Conservation (phyloP, 2,888 invertebrate species). For the Corythucha ciliata region DNA sequence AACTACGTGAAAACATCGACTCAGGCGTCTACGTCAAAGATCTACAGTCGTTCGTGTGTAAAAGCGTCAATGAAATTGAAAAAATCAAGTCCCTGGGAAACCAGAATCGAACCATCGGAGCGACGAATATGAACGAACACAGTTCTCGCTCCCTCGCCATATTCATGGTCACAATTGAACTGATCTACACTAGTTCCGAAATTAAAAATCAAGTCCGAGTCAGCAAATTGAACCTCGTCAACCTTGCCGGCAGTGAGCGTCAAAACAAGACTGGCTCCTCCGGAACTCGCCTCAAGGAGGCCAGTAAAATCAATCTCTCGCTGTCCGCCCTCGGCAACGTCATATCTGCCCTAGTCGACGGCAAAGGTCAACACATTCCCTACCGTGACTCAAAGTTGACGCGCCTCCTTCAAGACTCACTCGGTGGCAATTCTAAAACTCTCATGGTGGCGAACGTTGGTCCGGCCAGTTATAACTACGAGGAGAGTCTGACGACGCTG, state of each 20-base stretch:
- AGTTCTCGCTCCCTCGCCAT: constrained; percentile 97
- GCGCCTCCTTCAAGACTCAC: constrained; percentile 77
- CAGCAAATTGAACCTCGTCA: constrained; percentile 93
- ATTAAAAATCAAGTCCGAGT: constrained; percentile 45
- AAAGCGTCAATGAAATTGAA: constrained; percentile 86
- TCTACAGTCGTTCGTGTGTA: constrained; percentile 87
- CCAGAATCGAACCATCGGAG: constrained; percentile 83
- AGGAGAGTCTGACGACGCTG: constrained; percentile 93
- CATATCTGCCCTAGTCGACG: constrained; percentile 88
- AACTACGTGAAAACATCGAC: constrained; percentile 65
- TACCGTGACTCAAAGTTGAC: constrained; percentile 97
- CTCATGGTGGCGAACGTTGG: constrained; percentile 99
- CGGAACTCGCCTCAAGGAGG: constrained; percentile 86
- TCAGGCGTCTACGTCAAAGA: constrained; percentile 92
- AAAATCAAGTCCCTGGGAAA: constrained; percentile 90
- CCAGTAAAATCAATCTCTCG: constrained; percentile 94
- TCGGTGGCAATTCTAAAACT: constrained; percentile 97
- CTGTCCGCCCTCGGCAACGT: constrained; percentile 97
- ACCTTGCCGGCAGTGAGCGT: constrained; percentile 95
- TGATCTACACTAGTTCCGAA: constrained; percentile 62
- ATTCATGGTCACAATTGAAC: constrained; percentile 95
- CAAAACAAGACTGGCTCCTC: constrained; percentile 91
- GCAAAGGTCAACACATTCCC: constrained; percentile 89
- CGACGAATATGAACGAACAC: constrained; percentile 98
- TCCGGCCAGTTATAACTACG: constrained; percentile 95